Evolutionary conservation across 2,888 invertebrate genomes (phyloP).

Genomic region (Craniophora ligustri): DNA sequence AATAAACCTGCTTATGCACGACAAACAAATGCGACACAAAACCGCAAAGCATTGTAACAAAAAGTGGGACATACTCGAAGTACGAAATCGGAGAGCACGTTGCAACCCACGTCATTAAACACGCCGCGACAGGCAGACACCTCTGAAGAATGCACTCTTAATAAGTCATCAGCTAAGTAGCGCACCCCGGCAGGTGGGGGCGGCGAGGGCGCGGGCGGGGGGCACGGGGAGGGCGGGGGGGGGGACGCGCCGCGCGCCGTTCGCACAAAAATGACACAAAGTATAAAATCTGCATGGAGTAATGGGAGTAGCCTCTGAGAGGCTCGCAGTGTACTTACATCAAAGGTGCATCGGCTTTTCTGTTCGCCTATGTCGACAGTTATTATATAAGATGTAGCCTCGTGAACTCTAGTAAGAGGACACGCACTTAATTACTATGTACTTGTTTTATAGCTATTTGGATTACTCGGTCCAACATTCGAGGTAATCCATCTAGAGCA

Average conservation of each 20-base stretch:
- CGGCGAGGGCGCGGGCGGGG: slow-evolving; percentile 37
- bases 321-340: slow-evolving; percentile 75
- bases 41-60: slow-evolving; percentile 60
- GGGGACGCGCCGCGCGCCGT: slow-evolving; percentile 63
- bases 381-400: slow-evolving; percentile 43
- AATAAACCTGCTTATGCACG: background rate
- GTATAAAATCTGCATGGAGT: slow-evolving; percentile 87
- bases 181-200: slow-evolving; percentile 53
- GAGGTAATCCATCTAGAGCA: too few species aligned
- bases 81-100: slow-evolving; percentile 67
- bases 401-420: slow-evolving; percentile 13
- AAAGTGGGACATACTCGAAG: slow-evolving; percentile 80
- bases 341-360: slow-evolving; percentile 76
- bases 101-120: slow-evolving; percentile 84
- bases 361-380: slow-evolving; percentile 58
- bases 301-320: slow-evolving; percentile 83
- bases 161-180: slow-evolving; percentile 89
- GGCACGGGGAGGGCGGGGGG: slow-evolving; percentile 47
- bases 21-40: slow-evolving; percentile 45
- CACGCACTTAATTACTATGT: too few species aligned
- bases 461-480: too few species aligned
- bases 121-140: slow-evolving; percentile 84
- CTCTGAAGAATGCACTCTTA: slow-evolving; percentile 88
- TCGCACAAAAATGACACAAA: slow-evolving; percentile 86
- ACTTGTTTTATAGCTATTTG: too few species aligned